A percentile compares a stretch with the other conserved stretches of the same genome.
Conservation (phyloP, 2,797 vertebrate genomes). For the Acrossocheilus fasciatus region DNA sequence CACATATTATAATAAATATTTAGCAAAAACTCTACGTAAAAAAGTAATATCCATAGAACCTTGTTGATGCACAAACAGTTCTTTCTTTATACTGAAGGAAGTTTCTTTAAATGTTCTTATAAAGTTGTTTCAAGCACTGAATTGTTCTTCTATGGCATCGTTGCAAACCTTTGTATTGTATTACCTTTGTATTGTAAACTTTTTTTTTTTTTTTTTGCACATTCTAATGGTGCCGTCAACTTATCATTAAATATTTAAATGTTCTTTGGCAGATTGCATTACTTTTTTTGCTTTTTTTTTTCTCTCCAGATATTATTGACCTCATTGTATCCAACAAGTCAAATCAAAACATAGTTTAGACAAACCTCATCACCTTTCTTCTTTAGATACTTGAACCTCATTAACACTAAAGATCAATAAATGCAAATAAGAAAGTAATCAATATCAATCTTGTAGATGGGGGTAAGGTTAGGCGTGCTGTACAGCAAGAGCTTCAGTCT, state of each 20-base stretch:
- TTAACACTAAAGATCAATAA: conserved; percentile 18
- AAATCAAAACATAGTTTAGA: conserved; percentile 14
- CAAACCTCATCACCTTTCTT: not conserved
- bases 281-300: not conserved
- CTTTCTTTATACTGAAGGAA: too few species aligned
- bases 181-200: not conserved
- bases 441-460: conserved; percentile 9
- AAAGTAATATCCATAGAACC: too few species aligned
- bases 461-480: not conserved
- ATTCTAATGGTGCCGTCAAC: not conserved
- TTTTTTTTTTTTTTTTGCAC: not conserved
- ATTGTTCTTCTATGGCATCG: not conserved
- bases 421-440: conserved; percentile 11
- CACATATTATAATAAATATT: too few species aligned
- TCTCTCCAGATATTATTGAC: not conserved
- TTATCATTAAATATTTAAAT: not conserved
- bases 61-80: too few species aligned
- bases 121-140: not conserved
- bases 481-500: not conserved
- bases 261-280: not conserved
- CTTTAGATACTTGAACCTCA: conserved; percentile 21
- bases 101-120: too few species aligned
- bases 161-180: not conserved
- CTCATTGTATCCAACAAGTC: not conserved
- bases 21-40: too few species aligned